Evolutionary conservation across 2,888 invertebrate genomes (phyloP), one percentile per base, ranked within the genome.

Genomic region (Brachyptera putata): DNA sequence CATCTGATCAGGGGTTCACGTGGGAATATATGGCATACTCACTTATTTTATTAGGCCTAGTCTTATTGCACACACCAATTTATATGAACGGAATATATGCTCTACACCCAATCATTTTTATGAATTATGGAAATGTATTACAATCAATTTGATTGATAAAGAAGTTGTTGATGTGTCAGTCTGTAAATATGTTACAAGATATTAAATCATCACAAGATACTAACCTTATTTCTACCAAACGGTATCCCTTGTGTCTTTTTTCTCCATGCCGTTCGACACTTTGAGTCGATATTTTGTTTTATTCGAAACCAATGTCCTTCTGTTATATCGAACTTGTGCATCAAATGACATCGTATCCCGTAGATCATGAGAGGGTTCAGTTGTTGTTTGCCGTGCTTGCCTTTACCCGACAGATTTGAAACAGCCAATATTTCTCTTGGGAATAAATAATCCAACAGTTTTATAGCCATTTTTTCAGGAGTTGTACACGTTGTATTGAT

Each of bases 391-490:
- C 75, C 75, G 67, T 77, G 77, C 67, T 77, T 76, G 36, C 79
- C 77, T 68, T 75, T 75, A 3, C 79, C 79, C 16, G 78, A 78
- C 30, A 79, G 71, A 67, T 79, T 79, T 3, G 79, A 79, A 21
- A 71, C 69, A 9, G 79, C 78, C 64, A 77, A 75, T 5, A 76
- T 76, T 63, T 79, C 79, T 36, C 77, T 68, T 34, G 78, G 75
- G 71, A 79, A 79, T 60, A 79, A 67, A 66, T 77, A 76, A 67
- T 79, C 79, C 26, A 79, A 68, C 37, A 79, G 68, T 1, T 78
- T 77, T 4, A 79, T 69, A 1, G 79, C 79, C 79, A 79, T 78
- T 69, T 79, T 79, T 65, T 78, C 78, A 22, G 78, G 73, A n/a
- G 78, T 77, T 13, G 74, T 72, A 67, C 78, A 79, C 61, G 76